Base-by-base conservation (phyloP, 2,888 invertebrate genomes). In the Macaria notata region DNA sequence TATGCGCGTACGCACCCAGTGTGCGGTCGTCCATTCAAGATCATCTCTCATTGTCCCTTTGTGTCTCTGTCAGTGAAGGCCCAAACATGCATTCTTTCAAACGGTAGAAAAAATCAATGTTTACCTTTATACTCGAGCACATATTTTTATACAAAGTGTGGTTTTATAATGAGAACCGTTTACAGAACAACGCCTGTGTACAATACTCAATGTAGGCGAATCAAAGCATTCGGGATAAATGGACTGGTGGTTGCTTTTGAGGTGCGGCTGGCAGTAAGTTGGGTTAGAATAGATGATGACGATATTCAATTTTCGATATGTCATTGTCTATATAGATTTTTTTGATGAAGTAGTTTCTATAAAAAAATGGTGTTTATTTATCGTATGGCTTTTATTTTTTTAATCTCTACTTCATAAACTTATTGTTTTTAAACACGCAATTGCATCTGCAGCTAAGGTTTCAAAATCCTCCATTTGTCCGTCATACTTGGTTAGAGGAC, bases 161-260 rank as follows among this genome's bases (percentile, higher is more conserved):
- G 78, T 79, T 83, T 82, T 76, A 88, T 89, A 89, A 89, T 87
- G 86, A 88, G 85, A 73, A 80, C 71, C 83, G 79, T 86, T 90
- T 90, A 89, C 90, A 89, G 89, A 88, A 86, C 89, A 86, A 90
- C 91, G 91, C 90, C 85, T 83, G 84, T 77, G 70, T 75, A 91
- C 86, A 91, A 90, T 83, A 69, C 76, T 63, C 74, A 79, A 81
- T 83, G 81, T 86, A 76, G 77, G 78, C 78, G 77, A 84, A 86
- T 89, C 84, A 86, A 85, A 86, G 80, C 79, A 83, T 78, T 68
- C 61, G 68, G 83, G 83, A 84, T 83, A 77, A 88, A 89, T 87
- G 84, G 83, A 78, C 77, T 61, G 49, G 55, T 50, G 46, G 49
- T 54, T 54, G 62, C 63, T 59, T 61, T 53, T 47, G 44, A n/a